Percentiles rank a stretch among this genome's conserved stretches.
These are phyloP conservation scores for Meganola albula DNA, from an alignment of 2,888 invertebrate genomes.

Conservation along the genomic window DNA sequence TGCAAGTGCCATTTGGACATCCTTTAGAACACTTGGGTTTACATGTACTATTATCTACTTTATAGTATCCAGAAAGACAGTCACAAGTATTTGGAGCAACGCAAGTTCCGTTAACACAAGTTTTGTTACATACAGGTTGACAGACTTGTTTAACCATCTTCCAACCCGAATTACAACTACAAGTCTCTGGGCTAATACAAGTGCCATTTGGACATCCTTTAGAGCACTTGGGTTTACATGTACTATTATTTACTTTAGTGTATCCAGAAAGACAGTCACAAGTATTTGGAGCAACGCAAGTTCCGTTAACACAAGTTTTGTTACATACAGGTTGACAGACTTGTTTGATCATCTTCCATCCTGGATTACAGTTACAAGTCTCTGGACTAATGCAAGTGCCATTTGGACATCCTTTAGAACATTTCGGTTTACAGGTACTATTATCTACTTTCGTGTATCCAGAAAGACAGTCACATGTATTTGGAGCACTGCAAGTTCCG, in stretches of 20 bases:
- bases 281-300: conserved; percentile 11
- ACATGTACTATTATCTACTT: conserved; percentile 2
- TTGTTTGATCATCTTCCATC: conserved; percentile 6
- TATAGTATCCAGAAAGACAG: conserved; percentile 2
- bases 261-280: conserved; percentile 12
- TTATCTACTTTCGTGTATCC: conserved; percentile 2
- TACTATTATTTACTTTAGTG: not conserved
- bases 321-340: conserved; percentile 14
- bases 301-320: conserved; percentile 4
- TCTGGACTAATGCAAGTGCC: conserved; percentile 9
- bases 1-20: conserved; percentile 12
- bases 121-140: conserved; percentile 8
- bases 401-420: conserved; percentile 5
- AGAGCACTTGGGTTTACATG: conserved; percentile 13
- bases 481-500: conserved; percentile 9
- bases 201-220: conserved; percentile 9
- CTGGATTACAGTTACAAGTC: conserved; percentile 11
- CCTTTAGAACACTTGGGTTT: conserved; percentile 12
- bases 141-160: conserved; percentile 2
- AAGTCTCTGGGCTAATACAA: conserved; percentile 14
- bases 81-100: conserved; percentile 5
- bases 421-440: conserved; percentile 2
- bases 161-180: conserved; percentile 13
- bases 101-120: conserved; percentile 9
- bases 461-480: conserved; percentile 8